phyloP scores from a whole-genome alignment of 2,113 vertebrate species.

The Vimba vimba region DNA sequence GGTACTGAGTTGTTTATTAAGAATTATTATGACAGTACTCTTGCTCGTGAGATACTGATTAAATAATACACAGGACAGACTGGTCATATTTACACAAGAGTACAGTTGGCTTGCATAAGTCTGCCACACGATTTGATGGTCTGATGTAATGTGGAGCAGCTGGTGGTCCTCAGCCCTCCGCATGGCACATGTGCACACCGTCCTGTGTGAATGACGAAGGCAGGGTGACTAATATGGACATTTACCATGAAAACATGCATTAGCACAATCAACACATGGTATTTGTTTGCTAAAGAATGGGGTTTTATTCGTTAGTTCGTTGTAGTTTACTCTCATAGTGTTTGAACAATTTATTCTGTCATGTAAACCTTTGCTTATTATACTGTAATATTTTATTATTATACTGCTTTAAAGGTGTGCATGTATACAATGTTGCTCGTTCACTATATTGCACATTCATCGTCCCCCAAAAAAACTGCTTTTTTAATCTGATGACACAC shows the following conservation, averaged over 20 bases:
- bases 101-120: not conserved
- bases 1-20: not conserved
- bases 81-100: conserved; percentile 11
- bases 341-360: too few species aligned
- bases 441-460: not conserved
- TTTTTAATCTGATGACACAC: conserved; percentile 7
- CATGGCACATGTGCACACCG: not conserved
- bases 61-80: not conserved
- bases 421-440: not conserved
- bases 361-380: too few species aligned
- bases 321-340: too few species aligned
- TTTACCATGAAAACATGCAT: conserved; percentile 11
- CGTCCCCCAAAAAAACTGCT: not conserved
- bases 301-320: not conserved
- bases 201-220: not conserved
- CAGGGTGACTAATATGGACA: not conserved
- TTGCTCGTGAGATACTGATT: not conserved
- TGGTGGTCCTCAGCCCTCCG: conserved; percentile 28
- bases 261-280: not conserved
- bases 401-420: not conserved
- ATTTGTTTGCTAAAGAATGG: not conserved
- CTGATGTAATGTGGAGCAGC: conserved; percentile 20
- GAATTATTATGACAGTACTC: not conserved
- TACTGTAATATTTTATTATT: not conserved
- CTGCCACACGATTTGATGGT: conserved; percentile 1